phyloP scores from a whole-genome alignment of 2,888 invertebrate species.

The Thalpophila matura region DNA sequence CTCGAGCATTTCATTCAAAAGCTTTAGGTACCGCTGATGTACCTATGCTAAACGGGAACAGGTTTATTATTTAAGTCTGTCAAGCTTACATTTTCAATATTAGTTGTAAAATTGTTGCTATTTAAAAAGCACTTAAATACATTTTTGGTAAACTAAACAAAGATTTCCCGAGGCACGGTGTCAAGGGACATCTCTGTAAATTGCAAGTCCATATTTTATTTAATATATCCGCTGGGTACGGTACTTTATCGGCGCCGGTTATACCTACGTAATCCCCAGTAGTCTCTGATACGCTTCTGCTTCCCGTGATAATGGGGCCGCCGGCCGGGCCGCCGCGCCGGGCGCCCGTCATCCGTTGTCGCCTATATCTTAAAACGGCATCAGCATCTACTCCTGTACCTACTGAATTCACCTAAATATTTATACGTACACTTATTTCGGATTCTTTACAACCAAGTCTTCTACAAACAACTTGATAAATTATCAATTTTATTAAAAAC shows the following conservation, averaged over 20 bases:
- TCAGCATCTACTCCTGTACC: too few relatives aligned
- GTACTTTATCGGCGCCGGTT: constrained; percentile 42
- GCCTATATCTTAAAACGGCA: constrained; percentile 9
- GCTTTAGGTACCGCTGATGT: not conserved
- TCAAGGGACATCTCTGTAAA: constrained; percentile 28
- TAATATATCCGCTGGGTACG: constrained; percentile 30
- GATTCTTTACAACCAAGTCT: not conserved
- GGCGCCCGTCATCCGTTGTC: constrained; percentile 13
- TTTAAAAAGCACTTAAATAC: not conserved
- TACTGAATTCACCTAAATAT: constrained; percentile 3
- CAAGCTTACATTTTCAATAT: too few relatives aligned
- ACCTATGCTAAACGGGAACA: not conserved
- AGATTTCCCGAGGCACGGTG: constrained; percentile 12
- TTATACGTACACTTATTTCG: constrained; percentile 9
- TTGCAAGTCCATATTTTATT: constrained; percentile 31
- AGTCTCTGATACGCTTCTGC: constrained; percentile 39
- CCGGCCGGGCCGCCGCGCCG: too few relatives aligned
- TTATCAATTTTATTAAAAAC: constrained; percentile 5
- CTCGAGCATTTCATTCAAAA: not conserved
- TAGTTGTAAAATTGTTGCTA: not conserved
- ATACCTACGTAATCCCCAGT: constrained; percentile 39
- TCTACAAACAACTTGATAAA: not conserved
- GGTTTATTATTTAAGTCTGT: not conserved
- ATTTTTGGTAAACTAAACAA: constrained; percentile 18
- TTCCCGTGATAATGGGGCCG: constrained; percentile 34